phyloP scores from a whole-genome alignment of 1,140 invertebrate genomes.

The Procambarus virginalis region DNA sequence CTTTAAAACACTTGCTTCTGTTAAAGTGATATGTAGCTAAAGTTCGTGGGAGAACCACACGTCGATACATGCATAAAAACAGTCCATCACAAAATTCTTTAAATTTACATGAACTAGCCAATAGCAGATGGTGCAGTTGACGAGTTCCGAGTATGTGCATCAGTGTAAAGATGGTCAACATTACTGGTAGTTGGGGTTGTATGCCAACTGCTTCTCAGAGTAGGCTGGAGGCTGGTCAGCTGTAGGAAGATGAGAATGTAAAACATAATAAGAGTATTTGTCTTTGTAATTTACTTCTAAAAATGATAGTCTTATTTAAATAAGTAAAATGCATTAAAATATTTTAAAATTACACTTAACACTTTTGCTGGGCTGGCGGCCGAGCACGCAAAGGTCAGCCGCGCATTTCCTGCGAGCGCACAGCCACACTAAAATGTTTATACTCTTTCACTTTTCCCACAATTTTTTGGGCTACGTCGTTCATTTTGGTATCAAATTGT shows the following conservation, averaged over 20 bases:
- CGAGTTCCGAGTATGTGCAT: background rate
- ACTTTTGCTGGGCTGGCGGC: too few species aligned
- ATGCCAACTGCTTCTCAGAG: constrained; percentile 31
- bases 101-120: background rate
- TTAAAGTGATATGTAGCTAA: background rate
- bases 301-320: too few species aligned
- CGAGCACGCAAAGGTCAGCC: too few species aligned
- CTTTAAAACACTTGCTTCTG: background rate
- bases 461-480: too few species aligned
- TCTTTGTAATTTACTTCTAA: background rate
- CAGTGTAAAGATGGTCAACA: background rate
- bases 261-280: background rate
- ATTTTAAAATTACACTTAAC: too few species aligned
- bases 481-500: too few species aligned
- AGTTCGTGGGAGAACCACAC: background rate
- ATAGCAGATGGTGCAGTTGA: background rate
- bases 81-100: background rate
- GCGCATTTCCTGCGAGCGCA: too few species aligned
- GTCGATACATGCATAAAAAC: background rate
- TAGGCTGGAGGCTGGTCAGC: constrained; percentile 18
- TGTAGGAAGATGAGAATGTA: background rate
- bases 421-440: too few species aligned
- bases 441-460: too few species aligned
- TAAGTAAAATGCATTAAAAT: too few species aligned
- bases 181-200: constrained; percentile 17